Percentiles rank a stretch among this genome's conserved stretches.
Evolutionary conservation across 2,888 invertebrate species (phyloP).

Genomic region (Hemithea aestivaria): DNA sequence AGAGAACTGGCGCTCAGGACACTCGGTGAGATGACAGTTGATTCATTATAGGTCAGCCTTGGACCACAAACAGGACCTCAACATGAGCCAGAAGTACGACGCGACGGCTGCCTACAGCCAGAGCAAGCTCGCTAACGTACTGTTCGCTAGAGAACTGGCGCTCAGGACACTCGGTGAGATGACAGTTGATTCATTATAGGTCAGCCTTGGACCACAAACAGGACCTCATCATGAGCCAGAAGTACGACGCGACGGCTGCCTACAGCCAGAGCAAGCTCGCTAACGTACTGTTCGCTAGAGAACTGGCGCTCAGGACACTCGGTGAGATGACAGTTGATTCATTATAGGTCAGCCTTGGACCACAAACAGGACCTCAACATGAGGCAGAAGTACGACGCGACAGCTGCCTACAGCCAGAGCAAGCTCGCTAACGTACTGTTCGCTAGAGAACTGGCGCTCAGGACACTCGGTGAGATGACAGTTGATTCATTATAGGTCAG

Average conservation of each 20-base stretch:
- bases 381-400: slow-evolving; percentile 79
- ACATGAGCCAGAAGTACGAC: slow-evolving; percentile 81
- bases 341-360: too few species aligned
- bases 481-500: too few species aligned
- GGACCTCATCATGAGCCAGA: slow-evolving; percentile 83
- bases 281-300: slow-evolving; percentile 85
- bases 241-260: slow-evolving; percentile 82
- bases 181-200: too few species aligned
- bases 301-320: slow-evolving; percentile 81
- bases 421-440: slow-evolving; percentile 89
- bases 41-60: too few species aligned
- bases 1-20: slow-evolving; percentile 82
- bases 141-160: slow-evolving; percentile 86
- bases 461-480: slow-evolving; percentile 81
- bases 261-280: slow-evolving; percentile 91
- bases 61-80: slow-evolving; percentile 85
- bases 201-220: too few species aligned
- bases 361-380: slow-evolving; percentile 85
- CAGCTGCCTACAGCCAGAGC: slow-evolving; percentile 86
- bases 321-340: too few species aligned
- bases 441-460: slow-evolving; percentile 82
- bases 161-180: slow-evolving; percentile 80
- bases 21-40: slow-evolving; percentile 81
- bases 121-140: slow-evolving; percentile 88
- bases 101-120: slow-evolving; percentile 84